Evolutionary conservation across 2,113 vertebrate species (phyloP).

Genomic region (Triplophysa rosa): DNA sequence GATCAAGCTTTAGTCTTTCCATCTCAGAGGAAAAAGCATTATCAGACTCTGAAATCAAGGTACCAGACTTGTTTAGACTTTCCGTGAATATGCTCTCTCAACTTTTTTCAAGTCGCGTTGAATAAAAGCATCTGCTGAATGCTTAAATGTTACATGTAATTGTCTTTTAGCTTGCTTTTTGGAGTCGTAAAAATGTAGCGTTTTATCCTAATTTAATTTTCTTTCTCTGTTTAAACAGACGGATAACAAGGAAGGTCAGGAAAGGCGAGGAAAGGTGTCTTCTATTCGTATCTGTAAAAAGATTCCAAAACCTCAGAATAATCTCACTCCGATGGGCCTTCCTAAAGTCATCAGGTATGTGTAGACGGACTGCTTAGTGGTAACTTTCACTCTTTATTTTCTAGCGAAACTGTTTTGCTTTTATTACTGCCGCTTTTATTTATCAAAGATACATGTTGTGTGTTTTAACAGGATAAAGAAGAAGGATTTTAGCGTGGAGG

Average conservation of each 20-base stretch:
- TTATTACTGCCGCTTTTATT: background rate
- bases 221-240: conserved; percentile 38
- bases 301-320: conserved; percentile 76
- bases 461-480: conserved; percentile 80
- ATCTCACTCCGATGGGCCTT: conserved; percentile 89
- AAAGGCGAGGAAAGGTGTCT: conserved; percentile 80
- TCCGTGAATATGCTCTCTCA: background rate
- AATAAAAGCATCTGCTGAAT: too few species aligned
- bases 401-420: background rate
- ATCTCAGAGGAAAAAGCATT: conserved; percentile 75
- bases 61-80: conserved; percentile 47
- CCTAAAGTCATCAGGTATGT: conserved; percentile 82
- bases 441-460: background rate
- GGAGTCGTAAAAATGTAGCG: background rate
- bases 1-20: conserved; percentile 59
- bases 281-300: conserved; percentile 83
- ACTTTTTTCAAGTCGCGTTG: background rate
- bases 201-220: background rate
- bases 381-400: background rate
- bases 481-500: conserved; percentile 89
- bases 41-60: conserved; percentile 81
- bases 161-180: too few species aligned
- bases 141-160: background rate
- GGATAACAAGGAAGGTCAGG: conserved; percentile 53
- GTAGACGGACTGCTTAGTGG: background rate